Percentiles rank a stretch among this genome's conserved stretches.
These are phyloP conservation scores for Oscheius sp. DNA, from an alignment of 2,888 invertebrate species.

Conservation along the genomic window DNA sequence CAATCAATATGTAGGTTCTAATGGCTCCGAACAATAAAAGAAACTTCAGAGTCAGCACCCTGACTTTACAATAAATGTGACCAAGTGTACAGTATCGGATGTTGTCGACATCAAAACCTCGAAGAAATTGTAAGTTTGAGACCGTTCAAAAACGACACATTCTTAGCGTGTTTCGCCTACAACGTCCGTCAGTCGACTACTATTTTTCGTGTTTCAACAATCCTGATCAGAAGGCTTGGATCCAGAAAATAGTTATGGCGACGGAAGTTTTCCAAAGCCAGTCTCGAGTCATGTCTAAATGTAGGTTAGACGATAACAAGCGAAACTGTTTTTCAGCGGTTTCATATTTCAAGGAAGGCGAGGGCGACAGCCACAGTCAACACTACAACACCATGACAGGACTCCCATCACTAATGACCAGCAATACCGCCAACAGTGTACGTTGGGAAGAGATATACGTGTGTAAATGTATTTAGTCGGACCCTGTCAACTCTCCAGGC, in stretches of 20 bases:
- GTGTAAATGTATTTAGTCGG: slow-evolving; percentile 36
- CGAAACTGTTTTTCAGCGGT: slow-evolving; percentile 46
- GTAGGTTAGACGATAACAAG: slow-evolving; percentile 33
- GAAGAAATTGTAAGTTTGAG: slow-evolving; percentile 65
- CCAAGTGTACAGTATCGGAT: slow-evolving; percentile 56
- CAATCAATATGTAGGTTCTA: slow-evolving; percentile 61
- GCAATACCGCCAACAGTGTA: slow-evolving; percentile 21
- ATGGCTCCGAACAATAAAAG: not conserved
- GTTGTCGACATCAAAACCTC: slow-evolving; percentile 65
- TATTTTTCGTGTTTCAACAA: slow-evolving; percentile 59
- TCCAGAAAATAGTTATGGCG: slow-evolving; percentile 50
- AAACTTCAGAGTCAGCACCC: slow-evolving; percentile 57
- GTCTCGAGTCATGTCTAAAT: slow-evolving; percentile 48
- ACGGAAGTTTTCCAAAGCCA: slow-evolving; percentile 43
- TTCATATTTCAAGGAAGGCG: slow-evolving; percentile 47
- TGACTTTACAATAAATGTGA: slow-evolving; percentile 63
- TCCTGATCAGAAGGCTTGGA: slow-evolving; percentile 56
- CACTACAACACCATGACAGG: slow-evolving; percentile 40
- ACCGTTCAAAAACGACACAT: not conserved
- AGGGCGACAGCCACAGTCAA: slow-evolving; percentile 8
- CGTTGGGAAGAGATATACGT: not conserved
- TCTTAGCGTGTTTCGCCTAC: slow-evolving; percentile 62
- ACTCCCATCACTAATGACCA: slow-evolving; percentile 29
- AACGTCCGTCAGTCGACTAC: slow-evolving; percentile 50
- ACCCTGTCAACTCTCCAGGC: slow-evolving; percentile 29